Evolutionary conservation across 2,888 invertebrate genomes (phyloP), one percentile per base, ranked within the genome.

Genomic region (Drosophila eohydei): DNA sequence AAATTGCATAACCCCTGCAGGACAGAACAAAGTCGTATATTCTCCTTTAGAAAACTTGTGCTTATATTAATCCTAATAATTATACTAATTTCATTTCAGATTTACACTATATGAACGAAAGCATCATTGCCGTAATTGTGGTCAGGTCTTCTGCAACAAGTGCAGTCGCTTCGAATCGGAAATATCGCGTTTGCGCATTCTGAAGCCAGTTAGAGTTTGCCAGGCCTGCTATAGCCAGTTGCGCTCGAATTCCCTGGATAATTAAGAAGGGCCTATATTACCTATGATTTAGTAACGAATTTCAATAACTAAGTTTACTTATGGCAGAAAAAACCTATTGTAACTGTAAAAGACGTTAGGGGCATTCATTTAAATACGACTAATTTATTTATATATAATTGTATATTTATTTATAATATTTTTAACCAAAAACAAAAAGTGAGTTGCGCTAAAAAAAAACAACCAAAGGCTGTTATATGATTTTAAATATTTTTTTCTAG

Each of bases 71-170:
- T 43, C 4, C 11, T 21, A 3, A 34, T 6, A 16, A 11, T 32
- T 36, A 44, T 26, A 26, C 11, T n/a, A 38, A n/a, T n/a, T 9
- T 21, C 4, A 7, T 16, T 70, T 21, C 59, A 94, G 95, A 84
- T 99, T 99, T 94, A 97, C 97, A 55, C 95, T 99, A 52, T 96
- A 98, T 74, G 99, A 99, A 93, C 95, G 99, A 9, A 96, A 97
- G 74, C 99, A 99, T 94, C 99, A 99, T 94, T 99, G 99, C 93
- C 95, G 99, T 67, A 98, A 98, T 93, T 99, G 99, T 93, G 99
- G 99, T 65, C 96, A 97, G 90, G 97, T 99, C 71, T 99, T 99
- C 94, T 99, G 99, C 94, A 98, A 98, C 30, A 98, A 96, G 92
- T 99, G 99, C 94, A 98, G 98, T 92, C 95, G 97, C 72, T 99